Evolutionary conservation across 1,140 invertebrate genomes (phyloP), one percentile per base, ranked within the genome.

Genomic region (Babylonia areolata): DNA sequence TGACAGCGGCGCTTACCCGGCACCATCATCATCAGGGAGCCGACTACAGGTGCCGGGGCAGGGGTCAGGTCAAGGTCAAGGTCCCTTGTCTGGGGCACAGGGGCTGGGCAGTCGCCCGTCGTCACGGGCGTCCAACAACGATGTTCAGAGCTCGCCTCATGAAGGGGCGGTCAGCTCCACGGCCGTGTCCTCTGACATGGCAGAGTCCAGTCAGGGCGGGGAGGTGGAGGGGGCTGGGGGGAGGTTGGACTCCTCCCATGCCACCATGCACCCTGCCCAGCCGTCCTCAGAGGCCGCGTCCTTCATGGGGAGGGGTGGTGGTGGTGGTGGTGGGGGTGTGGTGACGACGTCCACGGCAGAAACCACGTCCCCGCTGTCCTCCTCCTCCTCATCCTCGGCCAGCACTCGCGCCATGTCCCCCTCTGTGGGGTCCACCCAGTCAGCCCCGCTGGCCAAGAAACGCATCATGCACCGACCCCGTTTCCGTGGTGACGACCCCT

Each of bases 401-500:
- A 73, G 31, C 35, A 84, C 39, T 46, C 64, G 82, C 3, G 58
- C 82, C 64, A 23, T 84, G 40, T 84, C 82, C 35, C 82, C 82
- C 2, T 84, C 82, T 15, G 69, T 84, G 20, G 82, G 82, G 2
- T 82, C 81, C 54, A 58, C 81, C 31, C 82, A 84, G 82, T 33
- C 82, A 12, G 39, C 82, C 39, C 40, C 82, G 1, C n/a, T 80
- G n/a, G 82, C 64, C 64, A 84, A 84, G 31, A 84, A 84, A 73
- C 82, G 82, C 69, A 84, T 84, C 82, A 84, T 84, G 82, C 82
- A 84, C 69, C 64, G 82, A 28, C 82, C 82, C 23, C 58, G 82
- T 58, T 84, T 84, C 82, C 58, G 82, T 31, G 82, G 69, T 17
- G 82, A 84, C n/a, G 81, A 82, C 54, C 82, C 82, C n/a, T 40